Base-by-base conservation (phyloP, 1,140 invertebrate species). In the Drosophila serrata region DNA sequence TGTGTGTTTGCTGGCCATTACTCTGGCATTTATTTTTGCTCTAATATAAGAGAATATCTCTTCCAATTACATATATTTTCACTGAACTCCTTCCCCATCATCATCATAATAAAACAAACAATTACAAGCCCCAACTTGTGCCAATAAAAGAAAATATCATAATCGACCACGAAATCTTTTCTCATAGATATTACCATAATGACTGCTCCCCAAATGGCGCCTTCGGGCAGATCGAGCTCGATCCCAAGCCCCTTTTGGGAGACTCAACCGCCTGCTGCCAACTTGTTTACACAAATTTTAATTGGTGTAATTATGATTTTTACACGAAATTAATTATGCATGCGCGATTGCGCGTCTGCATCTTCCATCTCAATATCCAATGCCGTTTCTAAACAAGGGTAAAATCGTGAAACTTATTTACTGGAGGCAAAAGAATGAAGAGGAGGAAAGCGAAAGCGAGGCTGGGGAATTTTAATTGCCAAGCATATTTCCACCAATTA, bases 241-340 rank as follows among this genome's bases (percentile, higher is more conserved):
- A 53, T 60, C 58, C 43, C 31, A 35, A 39, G 33, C 40, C 43
- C 61, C 45, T n/a, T 51, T 39, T 72, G 24, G 59, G 24, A 17
- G 19, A 12, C 22, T 48, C 59, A 33, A 43, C 59, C 17, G 63
- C 51, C 59, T 60, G 65, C 81, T 69, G 78, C 57, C 82, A 87
- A 87, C 79, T 82, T 86, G 82, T 86, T 86, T 86, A 86, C 81
- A 85, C 76, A 87, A 82, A 82, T 86, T 86, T 86, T 86, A 86
- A 86, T 86, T 86, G 79, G 75, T 76, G 82, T 87, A 86, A 86
- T 86, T 87, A 86, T 86, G 79, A 87, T 86, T 87, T 86, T 86
- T 86, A 86, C 82, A 87, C 82, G 79, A 86, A 79, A 86, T 86
- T 86, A 86, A 82, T 86, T 87, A 86, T 86, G 82, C 82, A 87